Evolutionary conservation across 2,888 invertebrate species (phyloP), one percentile per base, ranked within the genome.

Genomic region (Byasa hedistus): DNA sequence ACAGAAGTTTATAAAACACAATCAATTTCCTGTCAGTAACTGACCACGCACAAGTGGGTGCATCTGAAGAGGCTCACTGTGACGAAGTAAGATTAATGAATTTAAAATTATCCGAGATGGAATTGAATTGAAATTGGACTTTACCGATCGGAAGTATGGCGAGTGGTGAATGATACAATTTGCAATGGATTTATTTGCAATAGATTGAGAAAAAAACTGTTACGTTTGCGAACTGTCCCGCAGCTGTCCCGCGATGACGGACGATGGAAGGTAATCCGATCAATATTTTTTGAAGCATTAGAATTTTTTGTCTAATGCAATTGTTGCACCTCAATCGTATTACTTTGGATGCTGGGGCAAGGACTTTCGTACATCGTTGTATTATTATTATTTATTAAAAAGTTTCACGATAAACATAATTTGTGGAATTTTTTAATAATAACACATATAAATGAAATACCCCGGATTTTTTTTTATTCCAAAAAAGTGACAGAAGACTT

Each of bases 1-100:
- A 23, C 51, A 51, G 58, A 57, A 36, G 62, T 69, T 59, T 71
- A 78, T 81, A 79, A 79, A 78, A 75, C 72, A 77, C 76, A 86
- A 89, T 88, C 87, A 86, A 89, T 91, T 88, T 91, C 90, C 90
- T 91, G 91, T 89, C 89, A 86, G 82, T 87, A 84, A 90, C 90
- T 91, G 91, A 91, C 91, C 91, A 90, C 84, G 79, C 81, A 86
- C 86, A 89, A 89, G 88, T 88, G 85, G 83, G 73, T 81, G 72
- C 69, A 75, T 79, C 71, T 74, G 80, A 76, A 77, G 79, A 63
- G 80, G 80, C 78, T 79, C 76, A 77, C 77, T 77, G 74, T 76
- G 73, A 76, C 78, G 73, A 75, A 73, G 72, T 68, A 84, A 90
- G 91, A 91, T 91, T 91, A 90, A 91, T 91, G 91, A 88, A 85